Evolutionary conservation across 2,113 vertebrate genomes (phyloP), one percentile per base, ranked within the genome.

Genomic region (Pimephales promelas): DNA sequence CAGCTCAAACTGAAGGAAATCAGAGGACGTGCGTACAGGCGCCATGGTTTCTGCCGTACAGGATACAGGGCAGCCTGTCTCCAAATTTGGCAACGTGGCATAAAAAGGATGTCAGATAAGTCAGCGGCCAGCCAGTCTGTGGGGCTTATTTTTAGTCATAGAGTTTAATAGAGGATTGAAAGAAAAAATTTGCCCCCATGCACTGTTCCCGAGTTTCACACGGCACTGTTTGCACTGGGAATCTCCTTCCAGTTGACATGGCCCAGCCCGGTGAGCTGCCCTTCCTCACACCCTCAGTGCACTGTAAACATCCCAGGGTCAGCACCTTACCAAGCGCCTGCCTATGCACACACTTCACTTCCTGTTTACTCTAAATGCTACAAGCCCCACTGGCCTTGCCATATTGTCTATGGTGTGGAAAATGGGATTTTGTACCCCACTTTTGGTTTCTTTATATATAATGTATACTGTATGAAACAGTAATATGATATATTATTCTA

Each of bases 71-170:
- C 83, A 84, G 86, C 52, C 59, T 52, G 71, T 88, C 76, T 90
- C 87, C 86, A 89, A 82, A 90, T 91, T 93, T 93, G 93, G 92
- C 93, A 92, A 70, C 54, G 4, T 79, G 81, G 83, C 71, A 49
- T 20, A 75, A 79, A 87, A 59, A 93, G 92, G 92, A 94, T 92
- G 88, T 93, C 87, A 84, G 90, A 90, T 87, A 86, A 87, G 49
- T 83, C 62, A 43, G 81, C 26, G 72, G 88, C 81, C 86, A 70
- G 89, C 54, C 31, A 9, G 45, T 84, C 57, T 81, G 74, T 22
- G 49, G 10, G 72, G 79, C 80, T 91, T 93, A 91, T 93, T 93
- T 94, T 92, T 92, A 88, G 88, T 89, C 49, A 5, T 61, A 76
- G 72, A 81, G 88, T 75, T 56, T 70, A 87, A 43, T 43, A 71